Evolutionary conservation across 2,113 vertebrate species (phyloP), one percentile per base, ranked within the genome.

Genomic region (Solenodon paradoxus): DNA sequence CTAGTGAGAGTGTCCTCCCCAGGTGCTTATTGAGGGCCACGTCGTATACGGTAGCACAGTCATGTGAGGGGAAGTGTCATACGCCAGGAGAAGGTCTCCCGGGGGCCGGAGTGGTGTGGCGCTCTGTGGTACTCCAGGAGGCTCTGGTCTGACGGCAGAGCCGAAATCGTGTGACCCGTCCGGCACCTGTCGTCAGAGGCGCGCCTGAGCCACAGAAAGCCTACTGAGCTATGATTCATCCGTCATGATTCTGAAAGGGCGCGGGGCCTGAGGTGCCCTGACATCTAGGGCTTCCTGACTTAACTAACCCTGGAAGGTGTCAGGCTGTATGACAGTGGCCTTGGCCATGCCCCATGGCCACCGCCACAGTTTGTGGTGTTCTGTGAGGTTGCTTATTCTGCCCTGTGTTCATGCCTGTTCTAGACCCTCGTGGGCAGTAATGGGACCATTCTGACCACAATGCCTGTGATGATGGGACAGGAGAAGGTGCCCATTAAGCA

Each of bases 401-500:
- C 75, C 42, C 0, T 83, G 17, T 80, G 32, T 71, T 42, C 88
- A 49, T 92, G 63, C 0, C 81, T 88, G 10, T 95, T 97, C 55
- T 96, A 99, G 99, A 99, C 99, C 2, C 98, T 99, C 1, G 99
- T 99, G 98, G 99, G 99, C 95, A 98, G 99, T 97, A 99, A 80
- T 42, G 98, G 99, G 75, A 98, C 99, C 98, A 99, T 99, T 98
- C 98, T 99, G 95, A 99, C 99, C 92, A 99, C 99, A 0, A 98
- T 99, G 97, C 99, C 99, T 0, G 99, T 99, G 83, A 97, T 99
- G 99, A 99, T 99, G 99, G 99, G 99, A 35, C 99, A 99, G 80
- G 99, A 99, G 95, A 99, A 99, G 96, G 97, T 99, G 97, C 99
- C 99, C 32, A 99, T 99, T 98, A 99, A 99, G 94, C 99, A 99